Percentiles rank a stretch among this genome's conserved stretches.
phyloP scores from a whole-genome alignment of 2,113 vertebrate species.

The Polypterus bichir region DNA sequence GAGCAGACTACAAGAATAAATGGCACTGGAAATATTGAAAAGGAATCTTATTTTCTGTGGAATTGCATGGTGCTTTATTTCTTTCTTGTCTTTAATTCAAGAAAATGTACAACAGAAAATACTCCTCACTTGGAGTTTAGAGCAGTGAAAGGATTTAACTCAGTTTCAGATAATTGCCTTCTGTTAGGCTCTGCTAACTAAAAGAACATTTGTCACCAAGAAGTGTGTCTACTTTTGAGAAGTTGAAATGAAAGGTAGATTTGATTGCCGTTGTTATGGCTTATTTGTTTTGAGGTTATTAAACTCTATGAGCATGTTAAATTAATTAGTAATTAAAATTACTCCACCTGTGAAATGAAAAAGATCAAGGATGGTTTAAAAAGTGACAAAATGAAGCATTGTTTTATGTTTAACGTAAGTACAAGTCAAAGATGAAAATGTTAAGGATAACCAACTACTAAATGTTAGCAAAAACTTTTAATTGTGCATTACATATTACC shows the following conservation, averaged over 20 bases:
- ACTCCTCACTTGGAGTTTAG: constrained; percentile 17
- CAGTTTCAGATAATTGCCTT: constrained; percentile 28
- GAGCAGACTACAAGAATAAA: background rate
- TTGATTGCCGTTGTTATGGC: constrained; percentile 28
- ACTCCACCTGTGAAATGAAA: too few species aligned
- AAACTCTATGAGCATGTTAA: constrained; percentile 25
- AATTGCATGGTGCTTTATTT: background rate
- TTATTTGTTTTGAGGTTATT: constrained; percentile 32
- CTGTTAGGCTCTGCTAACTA: constrained; percentile 18
- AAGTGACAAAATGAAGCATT: too few species aligned
- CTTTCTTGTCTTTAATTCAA: too few species aligned
- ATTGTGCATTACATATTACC: too few species aligned
- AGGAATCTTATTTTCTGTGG: background rate
- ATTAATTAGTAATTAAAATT: background rate
- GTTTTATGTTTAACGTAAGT: too few species aligned
- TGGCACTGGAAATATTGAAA: background rate
- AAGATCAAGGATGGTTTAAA: too few species aligned
- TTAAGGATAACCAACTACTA: too few species aligned
- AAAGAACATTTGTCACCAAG: constrained; percentile 13
- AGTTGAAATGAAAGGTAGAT: constrained; percentile 24
- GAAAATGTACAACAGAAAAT: constrained; percentile 2
- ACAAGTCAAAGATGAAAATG: too few species aligned
- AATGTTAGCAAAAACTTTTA: too few species aligned
- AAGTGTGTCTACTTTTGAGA: constrained; percentile 9
- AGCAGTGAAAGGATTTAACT: constrained; percentile 20